Evolutionary conservation across 35 echinoderm and acorn worm genomes (phyloP).

Genomic region (Nesometra sesokonis): DNA sequence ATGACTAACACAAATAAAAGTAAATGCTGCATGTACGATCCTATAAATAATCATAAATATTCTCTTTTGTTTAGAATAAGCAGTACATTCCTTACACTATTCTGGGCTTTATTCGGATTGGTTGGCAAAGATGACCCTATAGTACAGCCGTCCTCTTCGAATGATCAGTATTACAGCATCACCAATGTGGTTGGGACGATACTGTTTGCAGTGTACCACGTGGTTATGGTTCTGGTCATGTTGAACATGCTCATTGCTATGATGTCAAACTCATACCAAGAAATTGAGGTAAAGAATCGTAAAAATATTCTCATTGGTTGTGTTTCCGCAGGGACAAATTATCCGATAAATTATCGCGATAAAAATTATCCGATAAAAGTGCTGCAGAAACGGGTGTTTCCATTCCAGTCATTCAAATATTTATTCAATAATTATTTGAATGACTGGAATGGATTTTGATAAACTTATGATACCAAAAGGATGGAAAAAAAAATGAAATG

Average conservation of each 20-base stretch:
- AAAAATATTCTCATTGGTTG: not conserved
- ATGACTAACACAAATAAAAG: too few species aligned
- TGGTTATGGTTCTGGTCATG: conserved; percentile 89
- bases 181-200: conserved; percentile 54
- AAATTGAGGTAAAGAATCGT: conserved; percentile 93
- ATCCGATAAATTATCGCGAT: too few species aligned
- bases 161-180: conserved; percentile 16
- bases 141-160: not conserved
- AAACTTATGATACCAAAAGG: too few species aligned
- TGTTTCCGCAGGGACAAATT: too few species aligned
- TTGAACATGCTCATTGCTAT: conserved; percentile 99
- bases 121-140: conserved; percentile 33
- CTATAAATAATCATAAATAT: not conserved
- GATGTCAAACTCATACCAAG: conserved; percentile 98
- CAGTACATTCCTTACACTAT: conserved; percentile 65
- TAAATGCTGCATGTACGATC: too few species aligned
- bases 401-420: too few species aligned
- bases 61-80: conserved; percentile 42
- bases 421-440: too few species aligned
- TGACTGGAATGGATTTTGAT: too few species aligned
- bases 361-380: too few species aligned
- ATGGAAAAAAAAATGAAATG: too few species aligned
- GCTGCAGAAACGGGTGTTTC: too few species aligned
- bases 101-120: conserved; percentile 90
- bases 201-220: conserved; percentile 64